These are phyloP conservation scores for Gymnoscopelus microlampas DNA, from an alignment of 2,797 vertebrate genomes.

Conservation along the genomic window DNA sequence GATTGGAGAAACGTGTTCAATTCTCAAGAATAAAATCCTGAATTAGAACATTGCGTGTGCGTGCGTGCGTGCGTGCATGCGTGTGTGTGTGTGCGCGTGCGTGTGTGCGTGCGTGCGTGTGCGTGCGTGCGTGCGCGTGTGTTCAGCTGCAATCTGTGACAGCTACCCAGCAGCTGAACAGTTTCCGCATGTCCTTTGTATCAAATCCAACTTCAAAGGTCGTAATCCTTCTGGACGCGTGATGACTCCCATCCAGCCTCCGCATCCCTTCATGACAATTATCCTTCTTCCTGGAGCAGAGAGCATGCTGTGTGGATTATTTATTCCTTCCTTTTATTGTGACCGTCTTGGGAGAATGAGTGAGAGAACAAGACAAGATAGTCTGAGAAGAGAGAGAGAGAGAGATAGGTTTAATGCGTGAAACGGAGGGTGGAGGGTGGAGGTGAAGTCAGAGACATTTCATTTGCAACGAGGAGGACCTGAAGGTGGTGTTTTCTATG, in stretches of 20 bases:
- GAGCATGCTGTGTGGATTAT: constrained; percentile 54
- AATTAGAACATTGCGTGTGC: constrained; percentile 11
- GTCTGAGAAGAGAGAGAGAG: constrained; percentile 19
- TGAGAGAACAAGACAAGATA: constrained; percentile 25
- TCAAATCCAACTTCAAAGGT: constrained; percentile 78
- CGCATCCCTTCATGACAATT: constrained; percentile 56
- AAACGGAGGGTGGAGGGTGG: constrained; percentile 70
- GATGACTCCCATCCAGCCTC: constrained; percentile 52
- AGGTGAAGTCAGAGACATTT: constrained; percentile 60
- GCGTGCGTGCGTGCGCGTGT: constrained; percentile 11
- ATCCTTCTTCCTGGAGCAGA: constrained; percentile 59
- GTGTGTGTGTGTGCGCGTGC: constrained; percentile 5
- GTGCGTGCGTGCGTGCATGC: too few species aligned
- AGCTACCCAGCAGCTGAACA: constrained; percentile 66
- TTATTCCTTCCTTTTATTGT: constrained; percentile 65
- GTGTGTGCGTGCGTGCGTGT: constrained; percentile 15
- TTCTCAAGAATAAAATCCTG: constrained; percentile 33
- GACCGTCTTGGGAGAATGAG: constrained; percentile 33
- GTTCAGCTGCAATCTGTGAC: constrained; percentile 42
- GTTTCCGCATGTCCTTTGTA: constrained; percentile 48
- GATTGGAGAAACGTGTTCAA: constrained; percentile 39
- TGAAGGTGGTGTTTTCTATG: constrained; percentile 64
- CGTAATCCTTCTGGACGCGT: constrained; percentile 72
- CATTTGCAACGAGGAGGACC: constrained; percentile 56
- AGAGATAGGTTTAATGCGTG: constrained; percentile 49